Evolutionary conservation across 1,140 invertebrate genomes (phyloP).

Genomic region (Nasonia longicornis): DNA sequence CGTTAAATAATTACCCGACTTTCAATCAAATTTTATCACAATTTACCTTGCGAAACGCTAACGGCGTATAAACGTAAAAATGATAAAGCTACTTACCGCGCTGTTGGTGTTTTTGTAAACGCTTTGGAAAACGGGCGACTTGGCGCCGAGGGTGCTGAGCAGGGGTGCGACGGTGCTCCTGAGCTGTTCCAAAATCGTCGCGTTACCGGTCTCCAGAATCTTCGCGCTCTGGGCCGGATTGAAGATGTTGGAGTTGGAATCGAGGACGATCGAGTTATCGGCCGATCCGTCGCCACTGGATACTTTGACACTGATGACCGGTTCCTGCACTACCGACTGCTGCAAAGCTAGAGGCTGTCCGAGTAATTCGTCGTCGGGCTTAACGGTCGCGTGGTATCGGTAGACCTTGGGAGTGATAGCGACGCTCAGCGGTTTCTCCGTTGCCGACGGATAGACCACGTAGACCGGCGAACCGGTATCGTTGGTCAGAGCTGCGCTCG

Average conservation of each 20-base stretch:
- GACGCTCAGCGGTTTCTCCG: conserved; percentile 48
- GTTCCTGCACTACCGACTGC: conserved; percentile 35
- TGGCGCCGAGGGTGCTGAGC: conserved; percentile 59
- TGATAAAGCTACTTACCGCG: conserved; percentile 52
- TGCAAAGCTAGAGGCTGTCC: not conserved
- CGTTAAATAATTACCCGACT: too few species aligned
- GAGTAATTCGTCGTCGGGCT: conserved; percentile 20
- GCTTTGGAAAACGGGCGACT: conserved; percentile 59
- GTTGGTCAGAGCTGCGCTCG: not conserved
- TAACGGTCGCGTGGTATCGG: conserved; percentile 47
- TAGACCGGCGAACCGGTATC: conserved; percentile 32
- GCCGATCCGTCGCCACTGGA: conserved; percentile 32
- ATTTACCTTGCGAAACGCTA: not conserved
- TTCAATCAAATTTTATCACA: too few species aligned
- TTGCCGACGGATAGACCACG: conserved; percentile 44
- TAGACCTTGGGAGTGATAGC: conserved; percentile 58
- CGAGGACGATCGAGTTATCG: conserved; percentile 50
- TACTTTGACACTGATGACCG: conserved; percentile 39
- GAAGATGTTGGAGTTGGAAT: conserved; percentile 62
- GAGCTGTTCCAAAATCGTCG: conserved; percentile 60
- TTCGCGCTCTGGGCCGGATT: conserved; percentile 59
- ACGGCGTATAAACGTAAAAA: not conserved
- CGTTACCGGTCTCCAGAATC: conserved; percentile 56
- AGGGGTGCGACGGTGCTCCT: conserved; percentile 66
- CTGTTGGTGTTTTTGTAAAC: conserved; percentile 60